Conservation (phyloP, 2,888 invertebrate genomes). For the Platycnemis pennipes region DNA sequence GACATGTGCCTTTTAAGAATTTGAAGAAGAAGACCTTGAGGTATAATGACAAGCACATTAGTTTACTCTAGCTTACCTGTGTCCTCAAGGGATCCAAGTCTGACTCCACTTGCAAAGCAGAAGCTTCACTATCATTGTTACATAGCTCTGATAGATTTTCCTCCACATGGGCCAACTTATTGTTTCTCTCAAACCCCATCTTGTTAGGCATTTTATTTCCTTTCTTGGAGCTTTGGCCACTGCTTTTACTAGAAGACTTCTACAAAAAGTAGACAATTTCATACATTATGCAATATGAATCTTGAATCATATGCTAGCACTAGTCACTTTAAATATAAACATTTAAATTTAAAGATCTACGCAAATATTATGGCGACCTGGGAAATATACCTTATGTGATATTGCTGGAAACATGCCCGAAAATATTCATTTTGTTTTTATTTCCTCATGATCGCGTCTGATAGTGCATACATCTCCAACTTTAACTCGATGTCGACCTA, state of each 20-base stretch:
- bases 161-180: neutral
- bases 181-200: constrained; percentile 6
- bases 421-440: too few relatives aligned
- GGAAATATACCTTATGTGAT: too few relatives aligned
- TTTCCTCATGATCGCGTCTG: too few relatives aligned
- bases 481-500: too few relatives aligned
- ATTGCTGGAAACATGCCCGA: too few relatives aligned
- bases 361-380: too few relatives aligned
- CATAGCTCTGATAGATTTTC: constrained; percentile 13
- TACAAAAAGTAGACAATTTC: neutral
- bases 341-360: too few relatives aligned
- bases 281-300: neutral
- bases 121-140: constrained; percentile 30
- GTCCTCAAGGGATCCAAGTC: constrained; percentile 57
- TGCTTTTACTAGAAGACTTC: constrained; percentile 33
- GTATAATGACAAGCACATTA: neutral
- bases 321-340: too few relatives aligned
- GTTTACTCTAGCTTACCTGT: constrained; percentile 12
- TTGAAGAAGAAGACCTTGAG: too few relatives aligned
- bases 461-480: too few relatives aligned
- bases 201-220: constrained; percentile 15
- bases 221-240: neutral
- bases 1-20: too few relatives aligned
- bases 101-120: constrained; percentile 36
- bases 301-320: too few relatives aligned